Evolutionary conservation across 1,140 invertebrate genomes (phyloP).

Genomic region (Philopotamus ludificatus): DNA sequence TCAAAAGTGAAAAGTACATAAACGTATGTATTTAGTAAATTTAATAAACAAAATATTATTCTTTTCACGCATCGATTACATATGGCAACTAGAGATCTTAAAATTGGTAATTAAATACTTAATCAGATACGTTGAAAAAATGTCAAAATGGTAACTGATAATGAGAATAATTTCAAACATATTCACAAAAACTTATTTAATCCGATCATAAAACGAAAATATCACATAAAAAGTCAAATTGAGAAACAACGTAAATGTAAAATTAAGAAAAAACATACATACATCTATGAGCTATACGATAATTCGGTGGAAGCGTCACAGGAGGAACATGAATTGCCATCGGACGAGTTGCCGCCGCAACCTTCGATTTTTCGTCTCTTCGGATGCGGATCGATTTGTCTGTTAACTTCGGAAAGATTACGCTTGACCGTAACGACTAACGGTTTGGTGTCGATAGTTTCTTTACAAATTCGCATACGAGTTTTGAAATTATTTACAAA

Average conservation of each 20-base stretch:
- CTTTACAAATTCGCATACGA: neutral
- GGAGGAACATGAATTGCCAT: slow-evolving; percentile 22
- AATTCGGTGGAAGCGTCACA: neutral
- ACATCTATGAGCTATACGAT: too few species aligned
- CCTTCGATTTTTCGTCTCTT: slow-evolving; percentile 25
- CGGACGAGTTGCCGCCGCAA: slow-evolving; percentile 7
- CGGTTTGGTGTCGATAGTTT: neutral
- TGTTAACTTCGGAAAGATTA: slow-evolving; percentile 24
- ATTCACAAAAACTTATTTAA: too few species aligned
- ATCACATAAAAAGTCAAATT: neutral
- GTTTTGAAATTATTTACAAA: neutral
- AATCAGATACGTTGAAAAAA: neutral
- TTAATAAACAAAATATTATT: too few species aligned
- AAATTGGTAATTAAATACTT: too few species aligned
- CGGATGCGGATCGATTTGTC: slow-evolving; percentile 12
- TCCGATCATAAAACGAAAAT: too few species aligned
- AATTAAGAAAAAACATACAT: too few species aligned
- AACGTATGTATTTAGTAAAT: too few species aligned
- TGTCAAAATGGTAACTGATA: neutral
- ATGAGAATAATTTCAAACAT: too few species aligned
- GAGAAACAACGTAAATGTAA: too few species aligned
- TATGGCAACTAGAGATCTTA: too few species aligned
- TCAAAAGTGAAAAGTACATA: too few species aligned
- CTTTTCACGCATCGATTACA: too few species aligned
- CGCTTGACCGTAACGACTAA: slow-evolving; percentile 23